Evolutionary conservation across 1,140 invertebrate species (phyloP), one percentile per base, ranked within the genome.

Genomic region (Agraylea sexmaculata): DNA sequence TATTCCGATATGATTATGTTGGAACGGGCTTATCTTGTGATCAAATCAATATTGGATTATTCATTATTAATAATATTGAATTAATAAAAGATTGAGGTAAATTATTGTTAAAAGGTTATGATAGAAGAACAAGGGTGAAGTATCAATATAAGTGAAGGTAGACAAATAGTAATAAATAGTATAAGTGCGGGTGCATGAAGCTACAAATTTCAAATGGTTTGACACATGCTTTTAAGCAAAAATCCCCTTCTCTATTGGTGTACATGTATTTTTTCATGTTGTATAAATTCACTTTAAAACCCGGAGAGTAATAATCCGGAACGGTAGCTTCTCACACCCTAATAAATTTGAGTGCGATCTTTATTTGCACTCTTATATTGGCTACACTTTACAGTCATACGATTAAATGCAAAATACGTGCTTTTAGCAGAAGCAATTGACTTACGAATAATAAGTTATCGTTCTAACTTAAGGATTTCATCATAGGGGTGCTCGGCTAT

Each of bases 161-260:
- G 27, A 17, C 28, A 39, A 33, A 46, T 46, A 42, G 34, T 40
- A 46, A 42, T 46, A 46, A 46, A 46, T 46, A 38, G 15, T 22
- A 18, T 20, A 27, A 18, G 29, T 34, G 32, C 12, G 28, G 34
- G 20, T 29, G 19, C 47, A 25, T 49, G 41, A 46, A 40, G 43
- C 43, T 33, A 49, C 47, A 49, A 49, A 49, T 49, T 49, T 46
- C 38, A 39, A 49, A 49, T 31, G 37, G 47, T 46, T 49, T 49
- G 47, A 49, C 47, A 49, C 47, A 46, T 49, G 47, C 47, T 49
- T 49, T 45, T 46, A 49, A 42, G 37, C 37, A 42, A 46, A 37
- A 23, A 27, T 27, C 29, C 40, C 39, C 40, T 42, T n/a, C 19
- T n/a, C 29, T 38, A 13, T 38, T 30, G 15, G 11, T 28, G 13